Conservation (phyloP, 2,113 vertebrate species). For the Malurus elegans region DNA sequence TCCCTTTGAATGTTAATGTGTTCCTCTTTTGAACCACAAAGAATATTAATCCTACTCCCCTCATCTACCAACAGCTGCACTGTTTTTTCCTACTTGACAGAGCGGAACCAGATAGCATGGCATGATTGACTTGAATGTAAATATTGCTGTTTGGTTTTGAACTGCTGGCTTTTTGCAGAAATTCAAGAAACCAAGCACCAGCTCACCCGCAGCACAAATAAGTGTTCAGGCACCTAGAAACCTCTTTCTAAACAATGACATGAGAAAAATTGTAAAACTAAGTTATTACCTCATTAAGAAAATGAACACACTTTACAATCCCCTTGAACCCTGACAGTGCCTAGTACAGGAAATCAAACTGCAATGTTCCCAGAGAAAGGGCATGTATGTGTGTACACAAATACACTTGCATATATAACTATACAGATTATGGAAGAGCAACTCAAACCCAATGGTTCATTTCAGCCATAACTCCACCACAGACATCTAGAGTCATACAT, state of each 20-base stretch:
- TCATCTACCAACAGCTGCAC: constrained; percentile 57
- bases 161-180: not conserved
- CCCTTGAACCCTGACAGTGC: not conserved
- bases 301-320: not conserved
- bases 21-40: constrained; percentile 61
- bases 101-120: not conserved
- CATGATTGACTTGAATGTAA: constrained; percentile 25
- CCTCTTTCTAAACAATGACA: not conserved
- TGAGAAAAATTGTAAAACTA: not conserved
- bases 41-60: constrained; percentile 60
- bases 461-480: not conserved
- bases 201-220: not conserved
- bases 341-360: not conserved
- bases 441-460: not conserved
- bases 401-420: not conserved
- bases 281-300: not conserved
- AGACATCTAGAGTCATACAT: not conserved
- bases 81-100: constrained; percentile 37
- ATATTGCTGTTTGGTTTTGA: not conserved
- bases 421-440: rapidly evolving
- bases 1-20: constrained; percentile 63
- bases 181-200: not conserved
- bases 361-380: not conserved
- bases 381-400: not conserved
- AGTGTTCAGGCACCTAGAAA: not conserved